Evolutionary conservation across 2,888 invertebrate genomes (phyloP).

Genomic region (Bhutanitis thaidina): DNA sequence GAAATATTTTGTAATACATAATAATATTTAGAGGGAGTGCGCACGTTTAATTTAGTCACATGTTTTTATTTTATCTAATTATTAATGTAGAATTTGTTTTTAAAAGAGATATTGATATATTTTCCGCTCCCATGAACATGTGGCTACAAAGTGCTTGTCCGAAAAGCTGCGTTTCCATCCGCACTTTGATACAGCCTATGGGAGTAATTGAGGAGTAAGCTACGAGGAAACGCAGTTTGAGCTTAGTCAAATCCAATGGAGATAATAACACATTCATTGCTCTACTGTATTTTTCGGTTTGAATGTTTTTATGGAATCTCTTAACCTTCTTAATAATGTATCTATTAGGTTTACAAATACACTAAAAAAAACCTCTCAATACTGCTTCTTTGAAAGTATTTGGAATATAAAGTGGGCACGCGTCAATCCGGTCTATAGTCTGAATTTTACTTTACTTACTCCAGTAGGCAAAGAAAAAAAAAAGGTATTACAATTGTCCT

Average conservation of each 20-base stretch:
- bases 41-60: conserved; percentile 75
- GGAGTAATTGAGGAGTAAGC: conserved; percentile 34
- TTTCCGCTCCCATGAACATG: conserved; percentile 68
- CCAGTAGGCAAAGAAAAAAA: too few species aligned
- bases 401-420: background rate
- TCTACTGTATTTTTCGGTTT: conserved; percentile 26
- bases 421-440: background rate
- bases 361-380: background rate
- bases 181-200: conserved; percentile 54
- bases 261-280: conserved; percentile 43
- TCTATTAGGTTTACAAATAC: background rate
- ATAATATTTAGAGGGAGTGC: conserved; percentile 49
- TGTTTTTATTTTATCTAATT: conserved; percentile 56
- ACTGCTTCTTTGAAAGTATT: background rate
- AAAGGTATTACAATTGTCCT: too few species aligned
- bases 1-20: conserved; percentile 1
- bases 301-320: background rate
- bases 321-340: background rate
- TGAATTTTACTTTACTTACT: background rate
- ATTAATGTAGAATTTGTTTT: conserved; percentile 27
- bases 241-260: conserved; percentile 25
- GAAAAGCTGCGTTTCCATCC: conserved; percentile 64
- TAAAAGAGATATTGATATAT: conserved; percentile 16
- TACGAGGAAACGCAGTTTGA: conserved; percentile 62
- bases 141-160: conserved; percentile 68